phyloP scores from a whole-genome alignment of 2,797 vertebrate genomes.

The Tamandua tetradactyla region DNA sequence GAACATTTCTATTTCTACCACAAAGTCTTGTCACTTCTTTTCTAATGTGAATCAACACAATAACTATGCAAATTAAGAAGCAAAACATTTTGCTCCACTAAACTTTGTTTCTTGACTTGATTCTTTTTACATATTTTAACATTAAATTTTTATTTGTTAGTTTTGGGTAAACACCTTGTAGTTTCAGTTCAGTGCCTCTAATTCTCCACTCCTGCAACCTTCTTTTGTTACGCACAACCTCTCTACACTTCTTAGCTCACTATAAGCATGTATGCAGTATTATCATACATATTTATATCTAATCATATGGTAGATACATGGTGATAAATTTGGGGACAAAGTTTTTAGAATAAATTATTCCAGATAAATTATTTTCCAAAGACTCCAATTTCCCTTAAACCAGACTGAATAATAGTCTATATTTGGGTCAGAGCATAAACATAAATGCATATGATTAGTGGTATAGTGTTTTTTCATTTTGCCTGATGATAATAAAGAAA shows the following conservation, averaged over 20 bases:
- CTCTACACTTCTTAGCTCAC: background rate
- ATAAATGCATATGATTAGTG: background rate
- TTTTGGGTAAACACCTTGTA: background rate
- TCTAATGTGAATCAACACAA: slow-evolving; percentile 43
- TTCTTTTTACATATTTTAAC: slow-evolving; percentile 44
- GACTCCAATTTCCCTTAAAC: slow-evolving; percentile 30
- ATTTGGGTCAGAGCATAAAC: background rate
- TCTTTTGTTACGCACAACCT: background rate
- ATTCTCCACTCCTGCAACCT: background rate
- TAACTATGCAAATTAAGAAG: slow-evolving; percentile 13
- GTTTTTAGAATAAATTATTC: slow-evolving; percentile 9
- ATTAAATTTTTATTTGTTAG: slow-evolving; percentile 29
- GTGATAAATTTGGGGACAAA: background rate
- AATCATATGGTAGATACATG: background rate
- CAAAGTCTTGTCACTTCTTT: background rate
- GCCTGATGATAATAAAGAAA: background rate
- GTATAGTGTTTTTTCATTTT: background rate
- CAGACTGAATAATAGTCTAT: background rate
- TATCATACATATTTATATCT: background rate
- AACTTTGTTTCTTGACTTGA: slow-evolving; percentile 29
- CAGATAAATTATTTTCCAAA: slow-evolving; percentile 35
- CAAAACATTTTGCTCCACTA: background rate
- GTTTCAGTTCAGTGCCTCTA: slow-evolving; percentile 7
- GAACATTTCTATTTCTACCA: slow-evolving; percentile 26
- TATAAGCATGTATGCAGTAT: background rate